phyloP scores from a whole-genome alignment of 2,888 invertebrate genomes.

The Pristionchus exspectatus region DNA sequence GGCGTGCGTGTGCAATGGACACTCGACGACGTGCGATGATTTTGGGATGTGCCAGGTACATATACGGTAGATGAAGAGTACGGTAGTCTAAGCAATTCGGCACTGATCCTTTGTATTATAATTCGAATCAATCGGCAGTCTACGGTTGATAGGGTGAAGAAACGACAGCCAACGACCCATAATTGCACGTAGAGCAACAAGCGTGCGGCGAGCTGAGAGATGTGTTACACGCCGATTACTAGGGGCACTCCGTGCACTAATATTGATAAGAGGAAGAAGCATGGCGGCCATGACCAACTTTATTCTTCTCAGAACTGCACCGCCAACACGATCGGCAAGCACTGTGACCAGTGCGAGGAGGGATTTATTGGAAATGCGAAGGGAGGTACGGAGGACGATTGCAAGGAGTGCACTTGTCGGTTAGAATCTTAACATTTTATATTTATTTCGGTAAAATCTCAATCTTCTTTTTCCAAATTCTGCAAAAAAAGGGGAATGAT shows the following conservation, averaged over 20 bases:
- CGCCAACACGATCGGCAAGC: slow-evolving; percentile 8
- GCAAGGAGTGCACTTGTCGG: slow-evolving; percentile 33
- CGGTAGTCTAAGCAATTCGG: not conserved
- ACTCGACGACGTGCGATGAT: slow-evolving; percentile 20
- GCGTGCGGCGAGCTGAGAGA: no score
- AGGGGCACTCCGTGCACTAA: not conserved
- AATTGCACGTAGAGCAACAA: no score
- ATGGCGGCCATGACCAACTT: no score
- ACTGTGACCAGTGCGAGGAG: slow-evolving; percentile 32
- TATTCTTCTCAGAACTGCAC: slow-evolving; percentile 44
- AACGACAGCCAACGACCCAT: no score
- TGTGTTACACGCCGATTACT: not conserved
- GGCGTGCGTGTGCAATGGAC: slow-evolving; percentile 47
- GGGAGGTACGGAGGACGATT: slow-evolving; percentile 19
- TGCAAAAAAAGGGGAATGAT: no score
- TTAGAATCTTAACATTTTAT: no score
- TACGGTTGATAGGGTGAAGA: not conserved
- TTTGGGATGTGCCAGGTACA: slow-evolving; percentile 26
- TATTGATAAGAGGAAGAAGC: not conserved
- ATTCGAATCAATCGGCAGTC: not conserved
- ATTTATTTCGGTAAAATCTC: no score
- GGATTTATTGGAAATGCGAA: slow-evolving; percentile 50
- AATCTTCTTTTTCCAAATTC: no score
- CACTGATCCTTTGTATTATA: not conserved
- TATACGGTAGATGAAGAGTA: not conserved